Evolutionary conservation across 2,797 vertebrate species (phyloP), one percentile per base, ranked within the genome.

Genomic region (Catostomus latipinnis): DNA sequence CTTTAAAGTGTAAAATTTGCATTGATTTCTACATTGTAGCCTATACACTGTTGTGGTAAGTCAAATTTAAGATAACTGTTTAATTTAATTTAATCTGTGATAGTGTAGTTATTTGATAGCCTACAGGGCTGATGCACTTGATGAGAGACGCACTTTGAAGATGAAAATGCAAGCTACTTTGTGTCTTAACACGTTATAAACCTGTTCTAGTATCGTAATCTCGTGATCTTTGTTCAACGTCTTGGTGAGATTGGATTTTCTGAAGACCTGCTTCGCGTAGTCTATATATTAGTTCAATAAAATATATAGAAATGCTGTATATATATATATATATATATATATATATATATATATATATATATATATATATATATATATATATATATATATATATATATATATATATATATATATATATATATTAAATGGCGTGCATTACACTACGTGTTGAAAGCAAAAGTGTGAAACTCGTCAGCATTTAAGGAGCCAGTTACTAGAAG

Each of bases 381-480:
- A 18, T 18, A 18, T 18, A 18, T 18, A 18, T 18, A 2, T 58
- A 8, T 58, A 34, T 34, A 34, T 8, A 58, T 16, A 18, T 18
- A 18, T 18, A 18, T 18, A 18, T 18, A 18, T 18, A 18, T 18
- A 18, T 18, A 2, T 58, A 8, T 58, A 34, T 34, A 34, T 8
- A 58, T 16, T 43, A 7, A 62, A 43, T 61, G 18, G 18, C 34
- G 18, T 6, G 34, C 58, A 34, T 57, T 1, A 5, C 11, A 49
- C 76, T 53, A 78, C 76, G 70, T 78, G 67, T 62, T 71, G 67
- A 62, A 52, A 50, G 54, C 7, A 57, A 4, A 67, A 62, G 18
- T 45, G 48, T 62, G 12, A 73, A 50, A 50, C n/a, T 13, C 7
- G n/a, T 45, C 34, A 46, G 49, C 60, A 8, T 14, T 43, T 16